A percentile compares a stretch with the other conserved stretches of the same genome.
These are phyloP conservation scores for Spicauda simplicius DNA, from an alignment of 2,888 invertebrate genomes.

Conservation along the genomic window DNA sequence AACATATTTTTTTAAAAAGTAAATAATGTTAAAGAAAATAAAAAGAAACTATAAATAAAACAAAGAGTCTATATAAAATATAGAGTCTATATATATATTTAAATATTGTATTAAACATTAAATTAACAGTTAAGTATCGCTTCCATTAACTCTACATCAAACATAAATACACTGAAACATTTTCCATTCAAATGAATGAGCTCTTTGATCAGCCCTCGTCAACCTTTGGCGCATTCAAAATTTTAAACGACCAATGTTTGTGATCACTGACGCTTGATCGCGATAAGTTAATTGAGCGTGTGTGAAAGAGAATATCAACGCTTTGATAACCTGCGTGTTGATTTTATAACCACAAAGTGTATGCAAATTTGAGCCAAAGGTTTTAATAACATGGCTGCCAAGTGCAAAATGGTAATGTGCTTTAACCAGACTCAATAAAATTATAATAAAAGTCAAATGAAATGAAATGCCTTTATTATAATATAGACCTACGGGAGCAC, in stretches of 20 bases:
- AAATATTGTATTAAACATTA: no score
- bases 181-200: conserved; percentile 70
- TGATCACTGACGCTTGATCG: conserved; percentile 62
- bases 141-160: conserved; percentile 38
- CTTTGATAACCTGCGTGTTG: conserved; percentile 56
- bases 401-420: neutral
- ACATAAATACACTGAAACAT: conserved; percentile 50
- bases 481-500: no score
- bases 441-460: neutral
- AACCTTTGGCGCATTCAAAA: conserved; percentile 68
- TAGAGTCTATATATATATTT: no score
- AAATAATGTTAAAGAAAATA: no score
- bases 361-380: conserved; percentile 19
- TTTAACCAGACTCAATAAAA: neutral
- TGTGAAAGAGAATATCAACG: conserved; percentile 64
- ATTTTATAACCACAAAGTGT: conserved; percentile 36
- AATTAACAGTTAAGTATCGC: conserved; percentile 15
- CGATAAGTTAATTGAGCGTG: conserved; percentile 71
- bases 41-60: no score
- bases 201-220: conserved; percentile 69
- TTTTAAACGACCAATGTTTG: conserved; percentile 62
- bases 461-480: no score
- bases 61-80: no score
- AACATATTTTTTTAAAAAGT: no score
- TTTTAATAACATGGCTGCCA: conserved; percentile 2